Evolutionary conservation across 2,113 vertebrate species (phyloP), one percentile per base, ranked within the genome.

Genomic region (Lethenteron camtschaticum): DNA sequence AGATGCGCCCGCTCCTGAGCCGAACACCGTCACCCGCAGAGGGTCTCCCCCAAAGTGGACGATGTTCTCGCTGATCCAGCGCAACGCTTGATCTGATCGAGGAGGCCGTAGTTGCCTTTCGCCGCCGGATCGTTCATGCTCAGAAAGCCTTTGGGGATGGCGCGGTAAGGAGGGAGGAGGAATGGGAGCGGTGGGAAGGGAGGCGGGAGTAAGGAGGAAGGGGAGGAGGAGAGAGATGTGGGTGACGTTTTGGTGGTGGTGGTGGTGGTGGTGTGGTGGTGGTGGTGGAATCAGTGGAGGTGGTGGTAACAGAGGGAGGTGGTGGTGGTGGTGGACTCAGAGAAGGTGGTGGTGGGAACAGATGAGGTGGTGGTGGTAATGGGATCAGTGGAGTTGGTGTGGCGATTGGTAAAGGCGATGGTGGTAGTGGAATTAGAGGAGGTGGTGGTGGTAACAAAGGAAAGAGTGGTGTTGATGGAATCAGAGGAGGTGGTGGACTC

Each of bases 61-160:
- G 76, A 99, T 99, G 77, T 99, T 99, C 79, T 99, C 94, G 81
- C 94, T 99, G 75, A 86, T 96, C 94, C 94, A 99, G 74, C 94
- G 83, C 79, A 99, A 83, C 75, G 94, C 90, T 78, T 96, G 94
- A 99, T 99, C 75, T 84, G 85, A 78, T 99, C 94, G 78, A 99
- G 81, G 70, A 99, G 82, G 68, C 94, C 94, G 68, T 99, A 99
- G 77, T 99, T 99, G 73, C 94, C 94, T 79, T 99, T 99, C 73
- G 94, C 89, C 70, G 94, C 90, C 80, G 96, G 94, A 82, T 99
- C 94, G 18, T 91, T 91, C 56, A 91, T 99, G 76, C 94, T 99
- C 77, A 99, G 81, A 80, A 99, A 99, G 57, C 94, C 94, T 99
- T 41, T 41, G 10, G 10, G 57, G 11, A 59, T 16, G 60, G 9